phyloP scores from a whole-genome alignment of 1,140 invertebrate species.

The Pararge aegeria region DNA sequence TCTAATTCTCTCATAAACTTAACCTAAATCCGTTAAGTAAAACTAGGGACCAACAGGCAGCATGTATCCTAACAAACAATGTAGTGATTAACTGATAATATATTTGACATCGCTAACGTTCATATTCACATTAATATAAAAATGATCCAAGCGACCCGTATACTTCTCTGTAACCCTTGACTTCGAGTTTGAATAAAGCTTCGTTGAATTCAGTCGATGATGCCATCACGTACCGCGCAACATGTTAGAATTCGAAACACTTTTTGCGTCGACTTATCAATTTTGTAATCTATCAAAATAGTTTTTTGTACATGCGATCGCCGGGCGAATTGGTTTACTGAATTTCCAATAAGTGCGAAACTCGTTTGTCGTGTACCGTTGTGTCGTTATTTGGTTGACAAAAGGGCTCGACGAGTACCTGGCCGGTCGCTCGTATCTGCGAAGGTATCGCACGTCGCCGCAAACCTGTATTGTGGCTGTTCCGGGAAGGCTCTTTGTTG shows the following conservation, averaged over 20 bases:
- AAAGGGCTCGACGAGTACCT: constrained; percentile 56
- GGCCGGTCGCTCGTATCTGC: constrained; percentile 64
- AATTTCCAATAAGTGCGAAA: constrained; percentile 32
- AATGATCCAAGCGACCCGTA: neutral
- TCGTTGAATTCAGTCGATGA: constrained; percentile 13
- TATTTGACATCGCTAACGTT: neutral
- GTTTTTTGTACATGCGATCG: constrained; percentile 5
- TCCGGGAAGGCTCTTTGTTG: constrained; percentile 75
- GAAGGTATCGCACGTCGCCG: constrained; percentile 75
- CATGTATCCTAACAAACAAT: too few species aligned
- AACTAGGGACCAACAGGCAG: too few species aligned
- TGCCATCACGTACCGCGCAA: constrained; percentile 11
- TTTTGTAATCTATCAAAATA: constrained; percentile 21
- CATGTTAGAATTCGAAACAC: constrained; percentile 22
- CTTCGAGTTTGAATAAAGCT: constrained; percentile 15
- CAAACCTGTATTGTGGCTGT: constrained; percentile 77
- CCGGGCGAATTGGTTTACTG: constrained; percentile 11
- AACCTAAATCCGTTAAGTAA: too few species aligned
- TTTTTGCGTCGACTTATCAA: constrained; percentile 20
- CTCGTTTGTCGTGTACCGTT: constrained; percentile 45
- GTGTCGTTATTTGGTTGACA: constrained; percentile 59
- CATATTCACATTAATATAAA: too few species aligned
- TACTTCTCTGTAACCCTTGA: constrained; percentile 11
- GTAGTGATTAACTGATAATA: too few species aligned
- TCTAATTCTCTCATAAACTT: too few species aligned